phyloP scores from a whole-genome alignment of 2,888 invertebrate genomes.

The Boloria euphrosyne region DNA sequence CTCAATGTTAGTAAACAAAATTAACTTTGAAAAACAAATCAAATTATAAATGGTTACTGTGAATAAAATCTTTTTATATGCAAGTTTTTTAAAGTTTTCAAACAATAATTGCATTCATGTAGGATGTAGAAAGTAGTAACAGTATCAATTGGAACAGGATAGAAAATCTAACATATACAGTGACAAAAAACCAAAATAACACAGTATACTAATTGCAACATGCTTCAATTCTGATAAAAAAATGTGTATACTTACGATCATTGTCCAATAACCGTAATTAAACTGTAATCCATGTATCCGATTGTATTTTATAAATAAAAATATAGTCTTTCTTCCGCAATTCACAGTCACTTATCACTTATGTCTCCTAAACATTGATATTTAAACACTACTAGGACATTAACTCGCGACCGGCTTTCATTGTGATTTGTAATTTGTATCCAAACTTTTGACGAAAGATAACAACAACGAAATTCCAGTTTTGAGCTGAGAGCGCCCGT shows the following conservation, averaged over 20 bases:
- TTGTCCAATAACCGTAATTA: slow-evolving; percentile 33
- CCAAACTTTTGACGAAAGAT: slow-evolving; percentile 30
- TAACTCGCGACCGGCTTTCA: slow-evolving; percentile 37
- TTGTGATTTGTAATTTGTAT: slow-evolving; percentile 15
- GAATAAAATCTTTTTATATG: not conserved
- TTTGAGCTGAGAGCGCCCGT: slow-evolving; percentile 60
- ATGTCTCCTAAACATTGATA: slow-evolving; percentile 26
- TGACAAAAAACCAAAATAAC: slow-evolving; percentile 29
- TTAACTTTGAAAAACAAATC: slow-evolving; percentile 1
- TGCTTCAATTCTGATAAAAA: slow-evolving; percentile 28
- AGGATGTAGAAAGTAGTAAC: slow-evolving; percentile 1
- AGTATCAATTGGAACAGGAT: not conserved
- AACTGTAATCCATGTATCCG: slow-evolving; percentile 2
- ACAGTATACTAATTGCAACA: slow-evolving; percentile 32
- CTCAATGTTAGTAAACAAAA: slow-evolving; percentile 16
- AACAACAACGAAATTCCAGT: slow-evolving; percentile 52
- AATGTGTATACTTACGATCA: slow-evolving; percentile 43
- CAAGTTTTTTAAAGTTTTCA: not conserved
- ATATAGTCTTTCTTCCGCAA: slow-evolving; percentile 21
- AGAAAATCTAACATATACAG: slow-evolving; percentile 22
- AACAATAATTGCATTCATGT: not conserved
- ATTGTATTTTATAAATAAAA: not conserved
- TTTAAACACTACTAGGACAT: slow-evolving; percentile 22
- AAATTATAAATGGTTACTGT: not conserved
- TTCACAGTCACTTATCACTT: slow-evolving; percentile 30